phyloP scores from a whole-genome alignment of 1,140 invertebrate species.

The Anadara kagoshimensis region DNA sequence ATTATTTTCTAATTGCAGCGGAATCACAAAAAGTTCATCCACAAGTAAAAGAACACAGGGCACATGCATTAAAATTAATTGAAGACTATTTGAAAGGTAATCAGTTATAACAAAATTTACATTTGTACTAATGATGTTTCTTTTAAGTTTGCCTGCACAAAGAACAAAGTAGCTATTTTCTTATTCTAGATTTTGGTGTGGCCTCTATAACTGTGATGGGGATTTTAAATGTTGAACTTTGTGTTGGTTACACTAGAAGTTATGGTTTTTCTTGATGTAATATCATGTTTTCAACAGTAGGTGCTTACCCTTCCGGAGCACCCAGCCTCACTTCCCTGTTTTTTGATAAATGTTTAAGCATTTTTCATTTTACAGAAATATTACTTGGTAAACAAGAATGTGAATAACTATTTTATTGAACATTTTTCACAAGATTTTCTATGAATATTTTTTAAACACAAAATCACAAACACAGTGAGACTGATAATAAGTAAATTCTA shows the following conservation, averaged over 20 bases:
- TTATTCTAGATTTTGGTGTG: no score
- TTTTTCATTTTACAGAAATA: background rate
- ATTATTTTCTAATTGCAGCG: constrained; percentile 31
- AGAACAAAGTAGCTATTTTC: no score
- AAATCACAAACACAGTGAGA: no score
- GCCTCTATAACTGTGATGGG: no score
- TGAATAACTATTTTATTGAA: background rate
- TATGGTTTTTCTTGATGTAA: no score
- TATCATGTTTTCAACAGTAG: no score
- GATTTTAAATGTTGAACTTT: no score
- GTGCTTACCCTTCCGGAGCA: no score
- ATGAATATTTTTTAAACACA: no score
- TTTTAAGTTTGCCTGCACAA: no score
- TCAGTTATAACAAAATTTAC: background rate
- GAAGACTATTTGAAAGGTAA: constrained; percentile 81
- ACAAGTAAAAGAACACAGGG: constrained; percentile 87
- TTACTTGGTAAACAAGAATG: background rate
- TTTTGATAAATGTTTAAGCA: background rate
- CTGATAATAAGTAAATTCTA: constrained; percentile 38
- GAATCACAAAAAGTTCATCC: constrained; percentile 62
- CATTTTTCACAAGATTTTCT: no score
- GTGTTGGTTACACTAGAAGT: no score
- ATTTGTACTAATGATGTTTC: background rate
- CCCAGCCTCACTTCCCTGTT: background rate
- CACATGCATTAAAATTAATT: constrained; percentile 83